A percentile compares a stretch with the other conserved stretches of the same genome.
Conservation (phyloP, 2,113 vertebrate genomes). For the Stegastes partitus region DNA sequence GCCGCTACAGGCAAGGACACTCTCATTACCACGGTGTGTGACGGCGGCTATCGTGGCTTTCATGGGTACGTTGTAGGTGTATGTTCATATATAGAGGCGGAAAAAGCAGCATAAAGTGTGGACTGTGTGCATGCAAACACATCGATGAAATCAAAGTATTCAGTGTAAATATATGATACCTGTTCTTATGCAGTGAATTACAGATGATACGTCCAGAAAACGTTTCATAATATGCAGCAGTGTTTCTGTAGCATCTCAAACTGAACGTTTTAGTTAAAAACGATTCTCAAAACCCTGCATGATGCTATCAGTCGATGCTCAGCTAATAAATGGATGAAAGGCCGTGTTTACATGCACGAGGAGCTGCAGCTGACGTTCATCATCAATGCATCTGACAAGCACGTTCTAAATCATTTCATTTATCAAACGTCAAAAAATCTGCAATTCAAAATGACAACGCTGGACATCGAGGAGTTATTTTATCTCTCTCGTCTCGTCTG, state of each 20-base stretch:
- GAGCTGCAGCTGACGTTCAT: conserved; percentile 17
- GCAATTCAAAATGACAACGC: neutral
- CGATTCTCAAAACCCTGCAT: neutral
- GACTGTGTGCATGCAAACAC: no score
- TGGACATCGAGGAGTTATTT: neutral
- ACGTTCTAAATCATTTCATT: neutral
- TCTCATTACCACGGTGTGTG: neutral
- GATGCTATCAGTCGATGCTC: conserved; percentile 1
- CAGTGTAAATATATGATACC: no score
- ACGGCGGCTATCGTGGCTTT: no score
- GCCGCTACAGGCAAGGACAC: neutral
- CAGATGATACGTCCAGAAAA: no score
- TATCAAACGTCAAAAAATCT: neutral
- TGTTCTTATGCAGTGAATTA: no score
- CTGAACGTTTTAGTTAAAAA: neutral
- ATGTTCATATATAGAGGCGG: no score
- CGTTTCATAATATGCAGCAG: neutral
- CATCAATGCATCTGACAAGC: conserved; percentile 20
- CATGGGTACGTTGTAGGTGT: no score
- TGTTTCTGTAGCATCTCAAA: neutral
- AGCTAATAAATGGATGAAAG: conserved; percentile 14
- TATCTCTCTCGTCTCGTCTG: no score
- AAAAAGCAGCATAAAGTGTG: no score
- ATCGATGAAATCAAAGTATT: no score
- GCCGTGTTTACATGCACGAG: conserved; percentile 6